Evolutionary conservation across 2,113 vertebrate species (phyloP), one percentile per base, ranked within the genome.

Genomic region (Phainopepla nitens): DNA sequence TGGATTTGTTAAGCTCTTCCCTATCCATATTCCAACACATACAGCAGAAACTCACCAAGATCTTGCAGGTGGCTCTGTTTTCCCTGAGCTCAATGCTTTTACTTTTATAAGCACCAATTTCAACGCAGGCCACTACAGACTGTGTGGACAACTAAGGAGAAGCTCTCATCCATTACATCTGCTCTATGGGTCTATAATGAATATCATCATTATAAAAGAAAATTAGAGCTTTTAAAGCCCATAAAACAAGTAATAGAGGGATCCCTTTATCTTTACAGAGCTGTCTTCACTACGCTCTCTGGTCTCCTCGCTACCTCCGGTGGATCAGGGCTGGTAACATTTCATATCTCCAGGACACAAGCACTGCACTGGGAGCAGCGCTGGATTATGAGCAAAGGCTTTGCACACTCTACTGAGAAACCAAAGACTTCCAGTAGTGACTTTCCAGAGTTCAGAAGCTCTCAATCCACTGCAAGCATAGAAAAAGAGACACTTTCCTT

Each of bases 201-300:
- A 75, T 72, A 44, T 5, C 70, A 81, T 33, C 5, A 39, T 68
- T 90, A 68, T 14, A 5, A 39, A 90, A 94, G 87, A 95, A 93
- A 89, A n/a, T 2, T 31, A 89, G 36, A 44, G 24, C 25, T 86
- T 88, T 92, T 64, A 79, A 87, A 94, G 79, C 71, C 88, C 77
- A 79, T 81, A 86, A 86, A 93, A 92, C 87, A 89, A 90, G 80
- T 83, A 64, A 88, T 1, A 71, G 85, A 92, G 22, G 17, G 76
- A 90, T 66, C 47, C 35, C 80, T 83, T 69, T 94, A 95, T 86
- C 87, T 93, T 66, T 64, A 82, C 33, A 78, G 56, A 56, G 31
- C 44, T 75, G 72, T 66, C 60, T 62, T 50, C 39, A 35, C 24
- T 12, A 54, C 9, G 9, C 12, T 82, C 5, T 47, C 58, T 8